Conservation (phyloP, 2,797 vertebrate genomes). For the Parotocinclus haroldoi region DNA sequence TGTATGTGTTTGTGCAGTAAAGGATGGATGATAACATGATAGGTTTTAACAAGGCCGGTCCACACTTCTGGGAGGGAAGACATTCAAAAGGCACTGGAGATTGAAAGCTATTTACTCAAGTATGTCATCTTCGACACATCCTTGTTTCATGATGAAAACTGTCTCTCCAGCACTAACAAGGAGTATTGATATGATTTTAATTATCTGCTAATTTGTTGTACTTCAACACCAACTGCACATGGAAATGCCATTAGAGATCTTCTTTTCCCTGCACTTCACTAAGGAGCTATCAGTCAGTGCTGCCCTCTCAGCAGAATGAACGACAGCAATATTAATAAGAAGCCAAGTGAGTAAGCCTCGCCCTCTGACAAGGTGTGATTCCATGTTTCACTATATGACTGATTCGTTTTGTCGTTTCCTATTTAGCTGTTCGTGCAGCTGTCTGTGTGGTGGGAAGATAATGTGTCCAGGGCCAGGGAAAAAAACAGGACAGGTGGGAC, state of each 20-base stretch:
- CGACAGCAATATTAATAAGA: conserved; percentile 61
- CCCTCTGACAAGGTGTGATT: conserved; percentile 57
- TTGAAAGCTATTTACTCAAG: conserved; percentile 36
- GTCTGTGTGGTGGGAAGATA: conserved; percentile 62
- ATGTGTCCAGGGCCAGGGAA: conserved; percentile 29
- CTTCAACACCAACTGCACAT: conserved; percentile 5
- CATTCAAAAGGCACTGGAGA: conserved; percentile 48
- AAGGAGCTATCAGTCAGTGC: conserved; percentile 14
- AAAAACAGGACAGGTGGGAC: conserved; percentile 42
- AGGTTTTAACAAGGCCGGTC: conserved; percentile 52
- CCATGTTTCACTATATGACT: conserved; percentile 56
- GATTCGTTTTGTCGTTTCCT: conserved; percentile 63
- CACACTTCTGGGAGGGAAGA: conserved; percentile 41
- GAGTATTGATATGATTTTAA: conserved; percentile 55
- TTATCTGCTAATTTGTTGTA: conserved; percentile 47
- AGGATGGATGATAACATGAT: conserved; percentile 3
- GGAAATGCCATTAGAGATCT: conserved; percentile 9
- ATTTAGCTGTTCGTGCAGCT: conserved; percentile 45
- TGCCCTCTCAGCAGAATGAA: conserved; percentile 34
- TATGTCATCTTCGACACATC: conserved; percentile 32
- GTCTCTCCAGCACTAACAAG: conserved; percentile 11
- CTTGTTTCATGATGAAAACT: conserved; percentile 46
- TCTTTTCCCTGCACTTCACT: conserved; percentile 6
- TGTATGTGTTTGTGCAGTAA: no score
- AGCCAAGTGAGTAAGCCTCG: conserved; percentile 53